phyloP scores from a whole-genome alignment of 2,888 invertebrate genomes.

The Dicyrtomina minuta region DNA sequence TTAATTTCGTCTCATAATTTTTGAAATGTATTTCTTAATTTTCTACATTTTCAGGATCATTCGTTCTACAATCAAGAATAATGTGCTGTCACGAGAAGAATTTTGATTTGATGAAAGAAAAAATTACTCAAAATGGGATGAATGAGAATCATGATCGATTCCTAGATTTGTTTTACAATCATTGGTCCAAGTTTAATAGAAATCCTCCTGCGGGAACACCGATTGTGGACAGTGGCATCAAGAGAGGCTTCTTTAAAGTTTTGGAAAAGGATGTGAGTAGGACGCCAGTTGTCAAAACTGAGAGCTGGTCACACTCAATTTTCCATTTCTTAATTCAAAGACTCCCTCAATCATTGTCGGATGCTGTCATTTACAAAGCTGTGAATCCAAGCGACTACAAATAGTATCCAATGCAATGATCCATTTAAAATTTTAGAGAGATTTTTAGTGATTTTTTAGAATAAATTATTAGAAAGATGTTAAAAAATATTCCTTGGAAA shows the following conservation, averaged over 20 bases:
- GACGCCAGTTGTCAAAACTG: background rate
- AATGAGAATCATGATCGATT: background rate
- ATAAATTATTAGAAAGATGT: no score
- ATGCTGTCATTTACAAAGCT: background rate
- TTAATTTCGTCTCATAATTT: slow-evolving; percentile 1
- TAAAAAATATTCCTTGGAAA: no score
- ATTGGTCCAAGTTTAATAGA: background rate
- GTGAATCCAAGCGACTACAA: no score
- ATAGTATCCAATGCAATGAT: no score
- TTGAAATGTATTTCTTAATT: background rate
- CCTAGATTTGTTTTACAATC: background rate
- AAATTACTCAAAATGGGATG: background rate
- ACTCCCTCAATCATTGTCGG: slow-evolving; percentile 3
- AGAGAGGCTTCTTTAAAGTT: background rate
- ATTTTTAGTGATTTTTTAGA: no score
- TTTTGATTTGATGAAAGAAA: background rate
- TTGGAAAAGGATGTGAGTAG: background rate
- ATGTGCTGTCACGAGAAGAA: background rate
- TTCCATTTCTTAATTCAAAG: background rate
- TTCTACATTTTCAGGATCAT: background rate
- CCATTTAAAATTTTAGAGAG: no score
- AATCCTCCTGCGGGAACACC: background rate
- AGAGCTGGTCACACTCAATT: background rate
- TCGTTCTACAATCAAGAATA: slow-evolving; percentile 1
- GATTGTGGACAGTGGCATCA: background rate